phyloP scores from a whole-genome alignment of 2,797 vertebrate species.

The Meriones psammophilus region DNA sequence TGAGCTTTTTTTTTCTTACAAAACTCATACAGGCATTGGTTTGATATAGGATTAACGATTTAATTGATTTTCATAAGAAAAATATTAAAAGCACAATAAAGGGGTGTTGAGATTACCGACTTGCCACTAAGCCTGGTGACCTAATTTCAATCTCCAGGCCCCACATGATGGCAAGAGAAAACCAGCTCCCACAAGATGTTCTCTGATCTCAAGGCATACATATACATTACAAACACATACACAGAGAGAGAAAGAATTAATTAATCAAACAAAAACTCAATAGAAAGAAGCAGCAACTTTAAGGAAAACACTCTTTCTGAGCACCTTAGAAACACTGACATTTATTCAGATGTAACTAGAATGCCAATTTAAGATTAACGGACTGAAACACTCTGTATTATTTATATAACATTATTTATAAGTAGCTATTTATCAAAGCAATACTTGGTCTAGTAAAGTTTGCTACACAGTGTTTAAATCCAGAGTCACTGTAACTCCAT shows the following conservation, averaged over 20 bases:
- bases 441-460: slow-evolving; percentile 46
- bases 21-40: background rate
- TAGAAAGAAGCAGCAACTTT: slow-evolving; percentile 36
- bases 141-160: background rate
- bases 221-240: background rate
- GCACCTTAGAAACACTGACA: slow-evolving; percentile 41
- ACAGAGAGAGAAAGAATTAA: background rate
- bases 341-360: background rate
- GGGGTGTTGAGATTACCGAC: background rate
- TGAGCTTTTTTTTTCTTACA: background rate
- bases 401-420: slow-evolving; percentile 29
- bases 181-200: background rate
- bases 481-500: background rate
- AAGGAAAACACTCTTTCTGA: slow-evolving; percentile 34
- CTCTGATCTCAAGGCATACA: background rate
- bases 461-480: slow-evolving; percentile 45
- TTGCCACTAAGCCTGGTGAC: background rate
- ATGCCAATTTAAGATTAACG: slow-evolving; percentile 52
- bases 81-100: slow-evolving; percentile 11
- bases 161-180: background rate
- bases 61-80: slow-evolving; percentile 47
- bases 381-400: slow-evolving; percentile 8
- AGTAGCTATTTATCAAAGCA: slow-evolving; percentile 67
- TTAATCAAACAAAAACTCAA: slow-evolving; percentile 19
- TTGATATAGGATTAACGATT: slow-evolving; percentile 18